Percentiles rank a stretch among this genome's conserved stretches.
phyloP scores from a whole-genome alignment of 2,888 invertebrate species.

The Mesoligia furuncula region DNA sequence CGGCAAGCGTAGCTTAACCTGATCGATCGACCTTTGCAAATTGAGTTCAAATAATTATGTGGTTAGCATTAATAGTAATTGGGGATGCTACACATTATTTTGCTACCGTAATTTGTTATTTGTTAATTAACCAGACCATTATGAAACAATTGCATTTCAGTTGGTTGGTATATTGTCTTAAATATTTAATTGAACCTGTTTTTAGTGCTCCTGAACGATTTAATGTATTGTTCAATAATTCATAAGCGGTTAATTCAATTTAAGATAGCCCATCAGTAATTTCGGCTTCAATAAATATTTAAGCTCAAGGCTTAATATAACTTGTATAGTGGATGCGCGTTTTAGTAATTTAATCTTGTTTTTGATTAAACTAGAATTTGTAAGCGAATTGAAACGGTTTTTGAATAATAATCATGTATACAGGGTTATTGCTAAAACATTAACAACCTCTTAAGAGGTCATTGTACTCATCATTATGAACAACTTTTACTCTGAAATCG shows the following conservation, averaged over 20 bases:
- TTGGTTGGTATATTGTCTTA: conserved; percentile 35
- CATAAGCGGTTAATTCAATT: conserved; percentile 52
- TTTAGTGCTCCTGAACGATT: conserved; percentile 34
- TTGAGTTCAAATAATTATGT: conserved; percentile 19
- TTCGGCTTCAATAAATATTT: conserved; percentile 47
- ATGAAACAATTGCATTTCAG: conserved; percentile 34
- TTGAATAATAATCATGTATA: conserved; percentile 9
- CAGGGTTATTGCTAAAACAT: no score
- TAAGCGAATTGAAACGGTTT: not conserved
- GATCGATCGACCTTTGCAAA: conserved; percentile 1
- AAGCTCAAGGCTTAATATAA: conserved; percentile 23
- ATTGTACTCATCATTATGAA: no score
- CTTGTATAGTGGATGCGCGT: conserved; percentile 23
- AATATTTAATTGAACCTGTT: conserved; percentile 53
- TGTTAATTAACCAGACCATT: conserved; percentile 30
- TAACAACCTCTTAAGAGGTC: no score
- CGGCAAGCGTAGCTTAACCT: no score
- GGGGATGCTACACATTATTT: not conserved
- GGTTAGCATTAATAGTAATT: conserved; percentile 4
- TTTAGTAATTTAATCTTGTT: conserved; percentile 24
- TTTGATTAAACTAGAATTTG: conserved; percentile 21
- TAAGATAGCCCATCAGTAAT: conserved; percentile 25
- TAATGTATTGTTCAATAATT: conserved; percentile 54
- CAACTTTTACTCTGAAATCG: no score
- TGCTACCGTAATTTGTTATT: conserved; percentile 12